Evolutionary conservation across 1,140 invertebrate species (phyloP).

Genomic region (Hyphantria cunea): DNA sequence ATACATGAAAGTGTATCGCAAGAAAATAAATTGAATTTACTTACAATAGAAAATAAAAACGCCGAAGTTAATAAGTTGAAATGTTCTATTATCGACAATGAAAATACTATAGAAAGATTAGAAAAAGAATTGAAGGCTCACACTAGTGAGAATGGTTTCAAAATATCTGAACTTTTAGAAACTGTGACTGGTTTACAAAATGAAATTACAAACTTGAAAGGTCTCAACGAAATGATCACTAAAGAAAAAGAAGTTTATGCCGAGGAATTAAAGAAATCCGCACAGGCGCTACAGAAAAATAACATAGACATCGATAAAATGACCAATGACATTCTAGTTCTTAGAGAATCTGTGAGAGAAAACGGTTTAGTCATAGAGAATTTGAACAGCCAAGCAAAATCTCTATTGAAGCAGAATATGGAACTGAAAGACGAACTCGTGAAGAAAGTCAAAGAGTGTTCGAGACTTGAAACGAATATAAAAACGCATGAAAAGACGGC

Average conservation of each 20-base stretch:
- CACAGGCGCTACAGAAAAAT: conserved; percentile 48
- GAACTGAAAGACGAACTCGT: conserved; percentile 51
- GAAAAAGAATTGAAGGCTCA: conserved; percentile 31
- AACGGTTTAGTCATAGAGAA: conserved; percentile 48
- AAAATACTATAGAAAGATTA: conserved; percentile 3
- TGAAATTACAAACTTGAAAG: conserved; percentile 52
- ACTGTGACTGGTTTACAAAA: conserved; percentile 34
- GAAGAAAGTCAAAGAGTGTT: conserved; percentile 51
- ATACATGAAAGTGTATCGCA: conserved; percentile 50
- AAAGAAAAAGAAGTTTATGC: conserved; percentile 56
- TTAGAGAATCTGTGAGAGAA: conserved; percentile 56
- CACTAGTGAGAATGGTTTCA: conserved; percentile 41
- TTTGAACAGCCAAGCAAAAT: conserved; percentile 50
- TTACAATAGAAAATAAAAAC: conserved; percentile 41
- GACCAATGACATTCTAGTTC: conserved; percentile 49
- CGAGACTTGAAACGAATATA: conserved; percentile 60
- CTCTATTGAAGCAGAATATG: conserved; percentile 50
- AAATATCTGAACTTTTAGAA: conserved; percentile 32
- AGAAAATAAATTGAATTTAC: conserved; percentile 50
- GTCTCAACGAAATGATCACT: conserved; percentile 49
- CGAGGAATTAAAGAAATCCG: conserved; percentile 49
- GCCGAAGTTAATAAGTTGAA: conserved; percentile 52
- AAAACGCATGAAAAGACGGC: conserved; percentile 70
- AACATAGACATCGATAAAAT: conserved; percentile 58
- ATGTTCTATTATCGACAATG: neutral